Conservation (phyloP, 2,113 vertebrate species). For the Nesogale talazaci region DNA sequence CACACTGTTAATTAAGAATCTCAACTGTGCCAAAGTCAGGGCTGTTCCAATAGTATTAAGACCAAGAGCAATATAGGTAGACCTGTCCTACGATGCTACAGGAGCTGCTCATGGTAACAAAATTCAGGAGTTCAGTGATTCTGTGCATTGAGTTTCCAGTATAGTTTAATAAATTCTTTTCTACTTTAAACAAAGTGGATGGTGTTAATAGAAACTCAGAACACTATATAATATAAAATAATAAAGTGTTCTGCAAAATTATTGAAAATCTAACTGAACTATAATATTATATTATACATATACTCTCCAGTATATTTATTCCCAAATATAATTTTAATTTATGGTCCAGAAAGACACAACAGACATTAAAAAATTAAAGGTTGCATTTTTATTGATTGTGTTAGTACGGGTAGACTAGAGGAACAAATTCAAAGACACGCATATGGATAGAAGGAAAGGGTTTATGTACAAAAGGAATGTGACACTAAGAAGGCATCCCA, state of each 20-base stretch:
- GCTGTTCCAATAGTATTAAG: background rate
- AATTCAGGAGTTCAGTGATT: background rate
- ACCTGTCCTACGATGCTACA: background rate
- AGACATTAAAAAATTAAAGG: background rate
- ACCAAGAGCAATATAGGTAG: background rate
- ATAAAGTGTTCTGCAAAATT: background rate
- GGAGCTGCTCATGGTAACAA: background rate
- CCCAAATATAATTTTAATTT: background rate
- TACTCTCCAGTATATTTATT: background rate
- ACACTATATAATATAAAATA: background rate
- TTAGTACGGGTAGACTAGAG: too few species aligned
- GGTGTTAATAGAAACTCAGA: background rate
- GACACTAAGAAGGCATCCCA: too few species aligned
- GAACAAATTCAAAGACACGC: too few species aligned
- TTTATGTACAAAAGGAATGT: too few species aligned
- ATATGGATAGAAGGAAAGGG: too few species aligned
- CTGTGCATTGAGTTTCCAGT: background rate
- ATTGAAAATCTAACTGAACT: background rate
- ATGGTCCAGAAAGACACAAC: background rate
- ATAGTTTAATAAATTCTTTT: background rate
- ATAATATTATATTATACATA: background rate
- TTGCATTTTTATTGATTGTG: background rate
- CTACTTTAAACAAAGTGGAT: background rate
- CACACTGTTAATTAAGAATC: background rate
- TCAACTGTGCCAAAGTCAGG: background rate